phyloP scores from a whole-genome alignment of 2,797 vertebrate species.

The Vespertilio murinus region DNA sequence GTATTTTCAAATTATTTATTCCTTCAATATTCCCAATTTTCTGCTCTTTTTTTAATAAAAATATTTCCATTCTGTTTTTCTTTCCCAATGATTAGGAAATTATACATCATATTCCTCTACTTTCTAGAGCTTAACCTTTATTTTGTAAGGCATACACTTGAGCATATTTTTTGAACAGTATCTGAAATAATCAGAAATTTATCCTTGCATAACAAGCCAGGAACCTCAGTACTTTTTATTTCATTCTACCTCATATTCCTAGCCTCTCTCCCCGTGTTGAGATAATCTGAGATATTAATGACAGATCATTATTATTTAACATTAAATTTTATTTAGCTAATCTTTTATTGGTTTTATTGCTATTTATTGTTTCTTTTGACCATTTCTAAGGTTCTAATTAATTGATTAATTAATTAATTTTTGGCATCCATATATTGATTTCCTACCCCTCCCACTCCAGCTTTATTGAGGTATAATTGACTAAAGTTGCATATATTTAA shows the following conservation, averaged over 20 bases:
- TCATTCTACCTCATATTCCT: neutral
- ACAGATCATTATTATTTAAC: neutral
- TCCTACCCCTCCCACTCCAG: neutral
- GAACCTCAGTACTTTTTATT: neutral
- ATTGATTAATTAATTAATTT: neutral
- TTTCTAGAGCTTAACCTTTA: neutral
- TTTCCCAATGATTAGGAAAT: neutral
- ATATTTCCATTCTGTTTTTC: neutral
- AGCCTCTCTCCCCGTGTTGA: neutral
- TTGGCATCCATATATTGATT: neutral
- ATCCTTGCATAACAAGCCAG: neutral
- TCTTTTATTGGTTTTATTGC: neutral
- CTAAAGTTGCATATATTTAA: neutral
- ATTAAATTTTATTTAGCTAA: constrained; percentile 7
- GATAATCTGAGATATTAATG: neutral
- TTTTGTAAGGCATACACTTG: neutral
- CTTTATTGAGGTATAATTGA: neutral
- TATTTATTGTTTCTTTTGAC: neutral
- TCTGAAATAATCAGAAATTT: neutral
- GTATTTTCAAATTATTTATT: constrained; percentile 3
- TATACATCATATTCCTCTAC: neutral
- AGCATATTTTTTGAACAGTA: neutral
- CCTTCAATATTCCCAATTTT: neutral
- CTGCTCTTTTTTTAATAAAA: neutral
- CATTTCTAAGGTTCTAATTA: neutral